Percentiles rank a stretch among this genome's conserved stretches.
Conservation (phyloP, 1,140 invertebrate species). For the Whitmania pigra region DNA sequence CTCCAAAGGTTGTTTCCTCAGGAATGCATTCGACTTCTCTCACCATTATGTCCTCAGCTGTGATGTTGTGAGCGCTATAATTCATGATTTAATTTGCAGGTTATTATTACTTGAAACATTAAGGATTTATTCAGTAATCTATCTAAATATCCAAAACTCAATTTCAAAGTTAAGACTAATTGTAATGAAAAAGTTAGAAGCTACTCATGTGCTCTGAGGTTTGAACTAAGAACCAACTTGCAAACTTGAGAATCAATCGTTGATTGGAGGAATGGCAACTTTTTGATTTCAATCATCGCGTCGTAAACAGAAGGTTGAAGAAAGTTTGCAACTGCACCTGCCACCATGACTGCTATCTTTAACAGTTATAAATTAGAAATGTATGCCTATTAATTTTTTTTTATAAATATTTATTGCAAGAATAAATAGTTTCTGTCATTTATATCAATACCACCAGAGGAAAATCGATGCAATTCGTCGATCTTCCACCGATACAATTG, state of each 20-base stretch:
- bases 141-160: no score
- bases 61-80: conserved; percentile 11
- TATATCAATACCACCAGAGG: not conserved
- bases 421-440: not conserved
- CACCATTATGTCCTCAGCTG: conserved; percentile 89
- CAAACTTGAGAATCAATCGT: conserved; percentile 10
- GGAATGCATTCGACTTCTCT: conserved; percentile 78
- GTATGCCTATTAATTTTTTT: no score
- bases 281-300: conserved; percentile 93
- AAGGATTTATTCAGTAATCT: not conserved
- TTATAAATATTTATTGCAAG: not conserved
- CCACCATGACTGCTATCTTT: conserved; percentile 39
- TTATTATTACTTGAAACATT: not conserved
- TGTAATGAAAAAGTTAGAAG: no score
- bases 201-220: not conserved
- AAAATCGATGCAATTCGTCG: no score
- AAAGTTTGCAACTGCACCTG: conserved; percentile 76
- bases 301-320: conserved; percentile 95
- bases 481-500: no score
- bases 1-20: conserved; percentile 74
- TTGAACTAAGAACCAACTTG: conserved; percentile 16
- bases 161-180: no score
- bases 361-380: no score
- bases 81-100: not conserved
- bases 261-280: conserved; percentile 79